Evolutionary conservation across 2,797 vertebrate genomes (phyloP).

Genomic region (Eulemur albifrons): DNA sequence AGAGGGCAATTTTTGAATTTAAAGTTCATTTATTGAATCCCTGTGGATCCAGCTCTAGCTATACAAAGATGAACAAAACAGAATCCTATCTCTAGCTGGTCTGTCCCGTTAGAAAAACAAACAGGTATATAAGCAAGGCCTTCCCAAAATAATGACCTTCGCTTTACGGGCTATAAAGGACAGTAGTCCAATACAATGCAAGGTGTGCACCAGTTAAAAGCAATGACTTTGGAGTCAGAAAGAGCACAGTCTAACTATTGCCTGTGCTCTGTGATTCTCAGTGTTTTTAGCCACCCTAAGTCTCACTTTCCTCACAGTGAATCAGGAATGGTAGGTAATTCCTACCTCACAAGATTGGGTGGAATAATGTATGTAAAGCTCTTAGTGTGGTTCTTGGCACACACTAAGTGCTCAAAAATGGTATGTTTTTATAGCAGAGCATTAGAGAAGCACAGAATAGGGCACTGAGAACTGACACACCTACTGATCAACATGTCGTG

Average conservation of each 20-base stretch:
- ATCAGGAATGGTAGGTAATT: neutral
- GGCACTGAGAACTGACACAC: neutral
- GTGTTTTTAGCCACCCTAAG: neutral
- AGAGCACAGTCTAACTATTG: neutral
- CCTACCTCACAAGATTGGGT: neutral
- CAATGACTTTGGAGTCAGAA: neutral
- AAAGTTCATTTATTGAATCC: neutral
- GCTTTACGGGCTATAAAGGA: neutral
- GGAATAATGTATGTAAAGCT: neutral
- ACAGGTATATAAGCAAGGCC: neutral
- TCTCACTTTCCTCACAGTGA: neutral
- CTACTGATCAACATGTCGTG: fast-evolving
- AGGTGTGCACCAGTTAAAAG: neutral
- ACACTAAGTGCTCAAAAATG: neutral
- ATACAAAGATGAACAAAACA: neutral
- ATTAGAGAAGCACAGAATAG: neutral
- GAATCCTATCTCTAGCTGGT: neutral
- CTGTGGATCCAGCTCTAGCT: neutral
- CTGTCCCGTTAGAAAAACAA: neutral
- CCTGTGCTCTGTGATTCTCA: neutral
- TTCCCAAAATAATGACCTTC: neutral
- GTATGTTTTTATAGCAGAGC: neutral
- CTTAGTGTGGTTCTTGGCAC: neutral
- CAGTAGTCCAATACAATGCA: neutral
- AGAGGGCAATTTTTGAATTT: neutral